Base-by-base conservation (phyloP, 2,113 vertebrate genomes). In the Psilopogon haemacephalus region DNA sequence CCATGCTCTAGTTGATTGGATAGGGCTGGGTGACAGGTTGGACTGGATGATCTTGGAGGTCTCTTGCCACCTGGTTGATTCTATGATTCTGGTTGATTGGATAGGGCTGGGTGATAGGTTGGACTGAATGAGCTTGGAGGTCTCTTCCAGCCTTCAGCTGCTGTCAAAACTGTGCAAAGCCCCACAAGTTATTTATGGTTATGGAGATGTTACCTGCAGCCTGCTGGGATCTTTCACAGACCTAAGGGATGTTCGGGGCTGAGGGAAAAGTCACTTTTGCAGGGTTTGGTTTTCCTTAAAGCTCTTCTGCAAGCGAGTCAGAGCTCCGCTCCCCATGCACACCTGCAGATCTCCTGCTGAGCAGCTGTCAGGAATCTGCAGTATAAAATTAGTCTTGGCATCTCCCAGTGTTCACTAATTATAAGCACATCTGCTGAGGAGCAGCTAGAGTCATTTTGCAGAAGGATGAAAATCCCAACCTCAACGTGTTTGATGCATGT, bases 371-470 rank as follows among this genome's bases (percentile, higher is more conserved):
- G 52, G 65, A 77, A 38, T 91, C 48, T 1, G 0, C 42, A 58
- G 48, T 9, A 65, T 88, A 74, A 81, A 77, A 88, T 75, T 71
- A 80, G 27, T 80, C 58, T 40, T 94, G 89, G 85, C 72, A 65
- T 89, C 89, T 93, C 79, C 42, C 21, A 44, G 46, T 23, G 50
- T 62, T 89, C 71, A 35, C 48, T 91, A 62, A 91, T 92, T 93
- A 58, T 70, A 91, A 88, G 62, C 75, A 89, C 83, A 96, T 92
- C 93, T 92, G 79, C 14, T 90, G 71, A 89, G 80, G 72, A 86
- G 72, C 84, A 84, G 59, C 37, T 52, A 54, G 24, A 90, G 55
- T 40, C 16, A 38, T 77, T 78, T 65, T 75, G 58, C 23, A 75
- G 84, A 63, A 38, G 82, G 64, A 84, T 55, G 50, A 86, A 91